Base-by-base conservation (phyloP, 64 coral and sea anemone genomes). In the Porites lutea region DNA sequence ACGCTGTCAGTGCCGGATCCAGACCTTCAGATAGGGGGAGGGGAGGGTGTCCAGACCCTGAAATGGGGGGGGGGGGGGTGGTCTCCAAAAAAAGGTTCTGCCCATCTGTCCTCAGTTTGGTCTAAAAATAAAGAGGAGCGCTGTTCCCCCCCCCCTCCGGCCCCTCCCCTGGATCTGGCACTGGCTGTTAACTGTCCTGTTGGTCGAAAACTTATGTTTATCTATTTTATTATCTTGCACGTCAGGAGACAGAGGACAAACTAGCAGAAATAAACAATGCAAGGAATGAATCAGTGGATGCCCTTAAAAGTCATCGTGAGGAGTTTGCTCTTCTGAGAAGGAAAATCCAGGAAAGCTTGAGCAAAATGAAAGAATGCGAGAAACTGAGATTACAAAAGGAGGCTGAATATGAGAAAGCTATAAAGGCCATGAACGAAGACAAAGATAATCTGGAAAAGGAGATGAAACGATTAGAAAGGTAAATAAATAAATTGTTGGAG, bases 231-330 rank as follows among this genome's bases (percentile, higher is more conserved):
- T 47, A 5, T 14, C 49, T 71, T 16, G 8, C 66, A 48, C 63
- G 2, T 27, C 73, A 96, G 95, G 87, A 96, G 53, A 67, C 95
- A 5, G 62, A 71, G 45, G 73, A 90, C 14, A 96, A 90, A 75
- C 52, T 96, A 8, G 55, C 63, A 13, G 95, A 96, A 67, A 61
- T 96, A 64, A 88, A 93, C 71, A 67, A 96, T 5, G 87, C 95
- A 43, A 86, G 95, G 70, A 96, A 96, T 75, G 80, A 96, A 76
- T 82, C 86, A 12, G 67, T 96, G 44, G 46, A 74, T 0, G 87
- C 95, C 8, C 59, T 96, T 11, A 89, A 88, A 61, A 93, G 89
- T 78, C 90, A 96, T 48, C 87, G 95, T 8, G 95, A 89, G 70
- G 95, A 90, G 53, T 83, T 96, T 13, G 61, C 72, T 15, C 47